Evolutionary conservation across 2,113 vertebrate species (phyloP).

Genomic region (Acrocephalus kingi): DNA sequence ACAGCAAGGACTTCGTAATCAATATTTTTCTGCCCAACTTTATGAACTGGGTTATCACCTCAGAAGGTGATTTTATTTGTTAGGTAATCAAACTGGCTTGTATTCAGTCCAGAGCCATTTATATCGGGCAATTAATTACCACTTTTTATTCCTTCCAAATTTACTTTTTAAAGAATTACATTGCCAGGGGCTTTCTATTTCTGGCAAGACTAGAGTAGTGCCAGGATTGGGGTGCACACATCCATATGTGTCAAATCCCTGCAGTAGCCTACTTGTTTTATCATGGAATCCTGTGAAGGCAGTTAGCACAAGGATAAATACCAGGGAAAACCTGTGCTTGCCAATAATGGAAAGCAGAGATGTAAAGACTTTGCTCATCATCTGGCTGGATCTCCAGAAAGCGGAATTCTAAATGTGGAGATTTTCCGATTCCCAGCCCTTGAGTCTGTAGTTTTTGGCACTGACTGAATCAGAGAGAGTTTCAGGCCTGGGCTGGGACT

Average conservation of each 20-base stretch:
- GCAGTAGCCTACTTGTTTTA: neutral
- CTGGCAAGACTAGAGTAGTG: neutral
- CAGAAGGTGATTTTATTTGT: neutral
- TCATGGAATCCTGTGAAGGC: neutral
- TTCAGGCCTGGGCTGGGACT: neutral
- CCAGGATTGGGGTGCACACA: neutral
- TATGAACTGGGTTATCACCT: neutral
- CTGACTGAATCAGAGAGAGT: neutral
- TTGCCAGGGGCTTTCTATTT: neutral
- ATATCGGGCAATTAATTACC: constrained; percentile 12
- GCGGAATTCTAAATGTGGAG: neutral
- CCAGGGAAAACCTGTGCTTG: neutral
- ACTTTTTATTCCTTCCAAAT: constrained; percentile 16
- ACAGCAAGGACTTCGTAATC: neutral
- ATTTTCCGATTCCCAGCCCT: neutral
- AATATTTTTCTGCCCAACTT: neutral
- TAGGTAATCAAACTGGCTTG: neutral
- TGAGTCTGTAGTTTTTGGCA: neutral
- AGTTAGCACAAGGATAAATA: neutral
- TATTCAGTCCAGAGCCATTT: constrained; percentile 2
- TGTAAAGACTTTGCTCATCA: neutral
- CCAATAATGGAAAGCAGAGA: neutral
- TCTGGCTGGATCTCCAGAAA: neutral
- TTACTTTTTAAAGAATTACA: neutral
- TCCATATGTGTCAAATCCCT: neutral